Conservation (phyloP, 2,797 vertebrate species). For the Sciurus vulgaris region DNA sequence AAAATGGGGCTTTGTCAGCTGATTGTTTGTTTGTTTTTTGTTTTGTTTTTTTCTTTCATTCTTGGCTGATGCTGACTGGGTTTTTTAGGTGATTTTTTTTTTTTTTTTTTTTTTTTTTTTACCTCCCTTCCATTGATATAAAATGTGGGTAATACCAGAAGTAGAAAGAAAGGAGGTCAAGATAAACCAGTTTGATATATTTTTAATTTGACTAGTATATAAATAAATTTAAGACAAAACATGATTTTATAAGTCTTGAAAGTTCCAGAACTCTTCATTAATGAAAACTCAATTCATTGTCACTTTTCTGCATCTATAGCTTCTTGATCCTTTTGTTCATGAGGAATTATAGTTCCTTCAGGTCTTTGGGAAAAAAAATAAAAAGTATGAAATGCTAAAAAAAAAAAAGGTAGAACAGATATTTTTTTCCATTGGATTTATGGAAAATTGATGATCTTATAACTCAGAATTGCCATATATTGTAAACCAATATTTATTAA, state of each 20-base stretch:
- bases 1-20: neutral
- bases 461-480: neutral
- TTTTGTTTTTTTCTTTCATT: neutral
- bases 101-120: neutral
- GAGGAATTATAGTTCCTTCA: neutral
- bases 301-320: neutral
- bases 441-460: conserved; percentile 12
- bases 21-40: neutral
- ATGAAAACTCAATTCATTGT: neutral
- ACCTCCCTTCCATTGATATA: neutral
- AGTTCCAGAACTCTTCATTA: neutral
- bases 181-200: conserved; percentile 21
- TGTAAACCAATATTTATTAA: neutral
- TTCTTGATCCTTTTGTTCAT: neutral
- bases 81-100: neutral
- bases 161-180: neutral
- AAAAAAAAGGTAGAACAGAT: neutral
- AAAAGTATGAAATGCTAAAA: conserved; percentile 53
- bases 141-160: conserved; percentile 31
- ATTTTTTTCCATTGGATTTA: neutral
- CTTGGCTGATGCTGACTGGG: neutral
- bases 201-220: neutral
- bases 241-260: neutral
- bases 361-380: neutral
- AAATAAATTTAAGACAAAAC: conserved; percentile 22